Evolutionary conservation across 2,888 invertebrate species (phyloP), one percentile per base, ranked within the genome.

Genomic region (Euphydryas editha): DNA sequence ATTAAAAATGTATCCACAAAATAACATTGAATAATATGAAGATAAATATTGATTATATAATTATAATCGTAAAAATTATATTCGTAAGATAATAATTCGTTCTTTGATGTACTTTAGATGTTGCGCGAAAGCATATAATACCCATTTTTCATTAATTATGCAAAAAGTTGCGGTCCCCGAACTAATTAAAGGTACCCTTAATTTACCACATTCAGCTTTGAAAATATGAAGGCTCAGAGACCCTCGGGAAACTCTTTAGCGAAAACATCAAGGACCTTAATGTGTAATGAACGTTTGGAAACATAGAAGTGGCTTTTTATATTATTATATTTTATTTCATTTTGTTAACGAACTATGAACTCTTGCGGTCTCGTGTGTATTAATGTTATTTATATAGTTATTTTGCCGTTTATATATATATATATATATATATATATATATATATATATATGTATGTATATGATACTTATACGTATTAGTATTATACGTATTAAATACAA

Each of bases 81-180:
- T n/a, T n/a, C n/a, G n/a, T n/a, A n/a, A 11, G 21, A 62, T 57
- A 37, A 47, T 17, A 39, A 47, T 39, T 46, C 47, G 44, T 47
- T 36, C 56, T 56, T 39, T 63, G 58, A 57, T 47, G 42, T 30
- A 18, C 10, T 21, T 61, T 46, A 15, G 46, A 55, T 10, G 20
- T 55, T 10, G 18, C 10, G 11, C 17, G n/a, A 36, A 54, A 30
- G 15, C 30, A n/a, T 30, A 20, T 20, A 21, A 49, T 49, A n/a
- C 21, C 11, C 17, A 24, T 49, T 63, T 24, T 47, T 13, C 15
- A 42, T 46, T 37, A 49, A 63, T 39, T 63, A 58, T 63, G n/a
- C 47, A 36, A 17, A 37, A 39, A 36, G 39, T 58, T 51, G n/a
- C 49, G 51, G 47, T 63, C 30, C 10, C 42, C 17, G 42, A 63